Conservation (phyloP, 1,140 invertebrate genomes). For the Patella vulgata region DNA sequence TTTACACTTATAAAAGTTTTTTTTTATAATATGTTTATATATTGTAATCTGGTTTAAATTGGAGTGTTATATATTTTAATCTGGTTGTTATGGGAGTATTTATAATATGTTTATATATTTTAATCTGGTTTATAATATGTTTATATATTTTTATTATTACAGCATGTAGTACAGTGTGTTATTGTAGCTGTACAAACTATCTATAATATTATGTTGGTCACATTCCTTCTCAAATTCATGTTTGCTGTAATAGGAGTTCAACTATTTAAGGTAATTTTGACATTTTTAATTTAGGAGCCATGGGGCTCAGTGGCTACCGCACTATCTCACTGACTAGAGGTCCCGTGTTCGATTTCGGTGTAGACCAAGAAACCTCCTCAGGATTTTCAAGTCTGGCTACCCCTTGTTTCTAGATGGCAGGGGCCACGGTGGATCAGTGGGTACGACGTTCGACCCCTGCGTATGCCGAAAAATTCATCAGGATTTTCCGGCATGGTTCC, state of each 20-base stretch:
- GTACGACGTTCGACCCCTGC: too few relatives aligned
- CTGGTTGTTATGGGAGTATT: too few relatives aligned
- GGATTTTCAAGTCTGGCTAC: neutral
- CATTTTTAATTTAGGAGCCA: too few relatives aligned
- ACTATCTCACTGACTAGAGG: neutral
- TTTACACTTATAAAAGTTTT: neutral
- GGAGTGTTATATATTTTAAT: too few relatives aligned
- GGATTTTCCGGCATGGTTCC: too few relatives aligned
- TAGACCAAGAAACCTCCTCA: neutral
- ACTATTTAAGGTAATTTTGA: slow-evolving; percentile 90
- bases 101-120: too few relatives aligned
- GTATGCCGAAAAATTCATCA: too few relatives aligned
- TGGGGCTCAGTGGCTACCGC: too few relatives aligned
- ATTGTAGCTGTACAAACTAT: slow-evolving; percentile 68
- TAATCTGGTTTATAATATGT: too few relatives aligned
- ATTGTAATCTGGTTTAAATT: neutral
- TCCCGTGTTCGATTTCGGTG: too few relatives aligned
- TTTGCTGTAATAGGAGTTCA: slow-evolving; percentile 99
- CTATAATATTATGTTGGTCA: slow-evolving; percentile 74
- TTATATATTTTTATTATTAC: too few relatives aligned
- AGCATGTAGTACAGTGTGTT: slow-evolving; percentile 68
- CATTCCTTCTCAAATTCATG: slow-evolving; percentile 99
- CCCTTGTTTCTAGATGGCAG: neutral
- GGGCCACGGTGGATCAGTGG: too few relatives aligned
- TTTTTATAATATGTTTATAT: neutral